Evolutionary conservation across 2,797 vertebrate genomes (phyloP), one percentile per base, ranked within the genome.

Genomic region (Avahi laniger): DNA sequence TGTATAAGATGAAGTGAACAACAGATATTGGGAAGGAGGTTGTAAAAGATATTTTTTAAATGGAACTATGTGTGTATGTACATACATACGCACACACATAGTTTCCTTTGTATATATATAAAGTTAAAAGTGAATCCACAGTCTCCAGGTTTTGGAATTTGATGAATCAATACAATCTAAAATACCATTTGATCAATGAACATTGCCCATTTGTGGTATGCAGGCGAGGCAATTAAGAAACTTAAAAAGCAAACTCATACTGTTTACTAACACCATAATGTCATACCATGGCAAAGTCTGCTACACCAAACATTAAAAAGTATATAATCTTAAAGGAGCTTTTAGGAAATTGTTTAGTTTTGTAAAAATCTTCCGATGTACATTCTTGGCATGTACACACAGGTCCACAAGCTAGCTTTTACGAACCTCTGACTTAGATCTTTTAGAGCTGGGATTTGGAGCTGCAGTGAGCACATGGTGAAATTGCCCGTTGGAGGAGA

Each of bases 401-500:
- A 28, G 52, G 54, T 4, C 43, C 43, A 20, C 35, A 59, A 69
- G 30, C 12, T 4, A 54, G 76, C 18, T 65, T 88, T 69, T 52
- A 38, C 1, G 38, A 73, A 26, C 5, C 76, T 72, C 43, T 26
- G 50, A 67, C 52, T 81, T 20, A 20, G 33, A 17, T 41, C 13
- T 20, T 1, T 85, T 54, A 22, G 11, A 73, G 52, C 0, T 33
- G 70, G 69, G 46, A 46, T 50, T 48, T 61, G 28, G 41, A 76
- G 9, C 3, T 35, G 73, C 0, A 0, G 30, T 33, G 30, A 85
- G 14, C 30, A 59, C 0, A 3, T 0, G 6, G 0, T 48, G 59
- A 73, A 78, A 52, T 28, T 30, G 17, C 41, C 18, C 57, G 90
- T 54, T 50, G 4, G 69, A 75, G 41, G 3, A 43, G 54, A 6